Evolutionary conservation across 2,888 invertebrate species (phyloP).

Genomic region (Ochropacha duplaris): DNA sequence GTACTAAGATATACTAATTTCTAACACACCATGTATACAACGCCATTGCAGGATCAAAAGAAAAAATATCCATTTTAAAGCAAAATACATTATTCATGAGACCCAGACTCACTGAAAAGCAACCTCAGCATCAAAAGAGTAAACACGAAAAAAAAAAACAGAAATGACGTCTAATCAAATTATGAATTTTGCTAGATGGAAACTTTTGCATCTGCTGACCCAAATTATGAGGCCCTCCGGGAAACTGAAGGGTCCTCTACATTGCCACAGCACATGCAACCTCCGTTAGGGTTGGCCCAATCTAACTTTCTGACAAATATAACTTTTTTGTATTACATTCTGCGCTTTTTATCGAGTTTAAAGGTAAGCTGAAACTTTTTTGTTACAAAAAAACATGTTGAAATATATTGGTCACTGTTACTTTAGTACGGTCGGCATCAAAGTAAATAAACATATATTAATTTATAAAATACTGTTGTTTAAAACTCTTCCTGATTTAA

Average conservation of each 20-base stretch:
- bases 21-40: too few species aligned
- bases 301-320: too few species aligned
- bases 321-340: too few species aligned
- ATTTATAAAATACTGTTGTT: too few species aligned
- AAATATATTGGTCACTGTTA: too few species aligned
- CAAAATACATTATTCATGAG: neutral
- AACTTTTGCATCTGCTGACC: slow-evolving; percentile 65
- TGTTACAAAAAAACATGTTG: too few species aligned
- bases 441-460: too few species aligned
- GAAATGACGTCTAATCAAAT: slow-evolving; percentile 48
- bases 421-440: too few species aligned
- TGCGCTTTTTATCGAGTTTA: too few species aligned
- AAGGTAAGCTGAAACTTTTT: too few species aligned
- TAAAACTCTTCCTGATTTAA: too few species aligned
- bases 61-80: neutral
- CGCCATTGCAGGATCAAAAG: neutral
- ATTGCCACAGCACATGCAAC: slow-evolving; percentile 60
- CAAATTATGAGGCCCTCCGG: slow-evolving; percentile 61
- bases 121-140: slow-evolving; percentile 2
- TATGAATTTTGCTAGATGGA: slow-evolving; percentile 51
- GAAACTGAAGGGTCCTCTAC: slow-evolving; percentile 49
- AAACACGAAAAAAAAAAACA: slow-evolving; percentile 8
- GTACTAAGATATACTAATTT: neutral
- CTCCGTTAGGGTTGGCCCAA: slow-evolving; percentile 44
- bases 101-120: slow-evolving; percentile 1